phyloP scores from a whole-genome alignment of 2,888 invertebrate genomes.

The Malthinus flaveolus region DNA sequence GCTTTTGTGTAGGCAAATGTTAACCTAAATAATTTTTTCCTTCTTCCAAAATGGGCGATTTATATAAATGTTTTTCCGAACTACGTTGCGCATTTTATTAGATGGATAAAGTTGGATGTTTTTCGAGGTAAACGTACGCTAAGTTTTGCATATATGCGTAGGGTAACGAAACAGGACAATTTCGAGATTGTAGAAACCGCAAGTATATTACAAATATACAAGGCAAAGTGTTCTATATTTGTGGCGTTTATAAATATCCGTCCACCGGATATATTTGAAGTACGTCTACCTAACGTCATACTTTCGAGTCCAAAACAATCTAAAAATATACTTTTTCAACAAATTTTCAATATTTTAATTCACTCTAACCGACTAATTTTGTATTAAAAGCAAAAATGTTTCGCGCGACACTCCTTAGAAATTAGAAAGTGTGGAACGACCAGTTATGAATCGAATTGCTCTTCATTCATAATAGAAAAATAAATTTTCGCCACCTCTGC shows the following conservation, averaged over 20 bases:
- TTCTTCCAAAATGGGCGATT: not conserved
- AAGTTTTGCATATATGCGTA: constrained; percentile 15
- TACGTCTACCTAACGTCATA: constrained; percentile 50
- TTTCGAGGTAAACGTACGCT: constrained; percentile 20
- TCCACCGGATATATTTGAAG: constrained; percentile 52
- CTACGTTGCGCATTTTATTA: not conserved
- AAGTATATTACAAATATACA: constrained; percentile 38
- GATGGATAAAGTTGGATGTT: not conserved
- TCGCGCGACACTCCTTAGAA: constrained; percentile 17
- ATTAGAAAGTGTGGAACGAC: constrained; percentile 24
- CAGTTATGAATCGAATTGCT: constrained; percentile 17
- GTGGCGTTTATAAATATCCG: constrained; percentile 49
- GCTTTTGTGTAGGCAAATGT: too few relatives aligned
- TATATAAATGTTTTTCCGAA: not conserved
- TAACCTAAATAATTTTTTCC: not conserved
- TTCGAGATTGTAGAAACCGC: constrained; percentile 34
- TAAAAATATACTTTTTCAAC: constrained; percentile 47
- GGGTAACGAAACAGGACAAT: constrained; percentile 16
- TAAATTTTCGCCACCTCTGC: too few relatives aligned
- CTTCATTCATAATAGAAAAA: constrained; percentile 16
- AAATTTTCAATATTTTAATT: constrained; percentile 31
- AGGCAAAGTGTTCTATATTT: constrained; percentile 49
- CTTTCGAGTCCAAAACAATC: constrained; percentile 48
- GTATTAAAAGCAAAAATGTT: not conserved
- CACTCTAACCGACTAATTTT: constrained; percentile 5